A percentile compares a stretch with the other conserved stretches of the same genome.
Conservation (phyloP, 2,113 vertebrate species). For the Forbesichthys papilliferus region DNA sequence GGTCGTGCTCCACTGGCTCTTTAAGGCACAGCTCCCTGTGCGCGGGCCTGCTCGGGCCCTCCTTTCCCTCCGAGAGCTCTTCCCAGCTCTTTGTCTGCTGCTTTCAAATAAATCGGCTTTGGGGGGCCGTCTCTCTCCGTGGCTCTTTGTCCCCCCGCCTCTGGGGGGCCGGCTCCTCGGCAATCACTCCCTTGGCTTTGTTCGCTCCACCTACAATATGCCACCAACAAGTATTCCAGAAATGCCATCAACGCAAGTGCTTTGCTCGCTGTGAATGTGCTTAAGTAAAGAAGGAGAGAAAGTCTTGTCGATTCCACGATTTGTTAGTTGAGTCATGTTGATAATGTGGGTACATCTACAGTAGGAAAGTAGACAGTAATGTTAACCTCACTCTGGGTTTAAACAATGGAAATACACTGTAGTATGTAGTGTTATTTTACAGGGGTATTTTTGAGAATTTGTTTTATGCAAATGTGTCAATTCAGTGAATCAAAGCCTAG, state of each 20-base stretch:
- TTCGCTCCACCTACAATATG: slow-evolving; percentile 65
- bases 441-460: background rate
- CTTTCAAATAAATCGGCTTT: slow-evolving; percentile 48
- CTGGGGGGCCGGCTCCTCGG: slow-evolving; percentile 42
- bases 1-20: slow-evolving; percentile 55
- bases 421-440: too few species aligned
- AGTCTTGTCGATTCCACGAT: slow-evolving; percentile 28
- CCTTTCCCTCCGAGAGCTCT: slow-evolving; percentile 43
- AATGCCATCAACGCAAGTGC: slow-evolving; percentile 60
- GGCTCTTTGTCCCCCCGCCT: slow-evolving; percentile 64
- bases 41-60: slow-evolving; percentile 47
- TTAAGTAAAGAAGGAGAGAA: slow-evolving; percentile 52
- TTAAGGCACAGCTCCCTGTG: slow-evolving; percentile 43
- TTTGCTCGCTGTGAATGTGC: slow-evolving; percentile 53
- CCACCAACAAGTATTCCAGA: slow-evolving; percentile 69
- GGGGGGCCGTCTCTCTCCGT: slow-evolving; percentile 39
- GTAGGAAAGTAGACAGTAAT: too few species aligned
- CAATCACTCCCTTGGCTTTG: slow-evolving; percentile 64
- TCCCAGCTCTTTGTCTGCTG: slow-evolving; percentile 68
- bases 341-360: slow-evolving; percentile 19
- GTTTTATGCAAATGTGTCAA: too few species aligned
- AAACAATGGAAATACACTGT: too few species aligned
- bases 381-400: too few species aligned
- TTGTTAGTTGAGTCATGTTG: slow-evolving; percentile 32
- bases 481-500: slow-evolving; percentile 25